Percentiles rank a stretch among this genome's conserved stretches.
These are phyloP conservation scores for Perca schrenkii DNA, from an alignment of 2,113 vertebrate genomes.

Conservation along the genomic window DNA sequence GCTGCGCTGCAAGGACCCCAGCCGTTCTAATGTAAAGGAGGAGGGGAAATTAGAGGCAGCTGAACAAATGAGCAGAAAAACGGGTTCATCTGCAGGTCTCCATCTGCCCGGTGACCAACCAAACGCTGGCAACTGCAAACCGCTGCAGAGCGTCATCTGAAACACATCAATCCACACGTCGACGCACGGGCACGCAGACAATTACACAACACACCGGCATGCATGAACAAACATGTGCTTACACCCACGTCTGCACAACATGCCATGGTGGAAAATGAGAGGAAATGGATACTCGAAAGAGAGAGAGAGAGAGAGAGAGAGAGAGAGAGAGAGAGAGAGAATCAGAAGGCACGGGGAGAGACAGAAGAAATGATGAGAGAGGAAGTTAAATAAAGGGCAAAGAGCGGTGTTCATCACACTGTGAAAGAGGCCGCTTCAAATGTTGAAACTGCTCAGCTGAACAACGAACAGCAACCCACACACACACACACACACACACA, in stretches of 20 bases:
- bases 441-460: conserved; percentile 37
- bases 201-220: conserved; percentile 45
- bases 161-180: conserved; percentile 60
- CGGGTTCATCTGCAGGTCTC: conserved; percentile 92
- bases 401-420: conserved; percentile 47
- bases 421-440: conserved; percentile 51
- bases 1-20: neutral
- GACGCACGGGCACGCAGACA: conserved; percentile 28
- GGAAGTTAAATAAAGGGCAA: conserved; percentile 63
- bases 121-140: conserved; percentile 87
- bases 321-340: conserved; percentile 17
- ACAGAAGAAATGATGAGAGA: conserved; percentile 40
- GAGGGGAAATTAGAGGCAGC: conserved; percentile 89
- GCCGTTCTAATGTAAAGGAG: conserved; percentile 61
- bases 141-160: conserved; percentile 85
- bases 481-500: conserved; percentile 4
- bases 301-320: conserved; percentile 8
- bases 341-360: neutral
- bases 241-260: conserved; percentile 79
- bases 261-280: conserved; percentile 52
- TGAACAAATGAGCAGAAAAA: conserved; percentile 90
- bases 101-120: conserved; percentile 90
- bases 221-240: conserved; percentile 39
- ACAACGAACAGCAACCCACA: conserved; percentile 9
- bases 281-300: conserved; percentile 52